Evolutionary conservation across 1,140 invertebrate genomes (phyloP).

Genomic region (Lasioglossum baleicum): DNA sequence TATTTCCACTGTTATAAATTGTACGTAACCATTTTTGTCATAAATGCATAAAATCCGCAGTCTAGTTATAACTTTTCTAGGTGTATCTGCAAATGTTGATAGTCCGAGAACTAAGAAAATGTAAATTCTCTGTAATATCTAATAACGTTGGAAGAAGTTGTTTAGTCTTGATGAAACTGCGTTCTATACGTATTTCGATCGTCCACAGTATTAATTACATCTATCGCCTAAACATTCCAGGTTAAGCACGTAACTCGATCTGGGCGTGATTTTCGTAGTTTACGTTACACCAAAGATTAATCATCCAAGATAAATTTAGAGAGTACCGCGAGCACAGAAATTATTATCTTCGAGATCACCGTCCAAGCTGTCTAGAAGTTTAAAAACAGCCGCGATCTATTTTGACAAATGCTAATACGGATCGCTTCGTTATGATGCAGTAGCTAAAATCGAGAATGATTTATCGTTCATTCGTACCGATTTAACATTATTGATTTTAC

Average conservation of each 20-base stretch:
- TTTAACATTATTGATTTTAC: not conserved
- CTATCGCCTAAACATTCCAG: not conserved
- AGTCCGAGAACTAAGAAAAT: too few relatives aligned
- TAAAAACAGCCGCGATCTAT: not conserved
- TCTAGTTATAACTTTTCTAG: too few relatives aligned
- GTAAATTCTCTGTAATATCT: not conserved
- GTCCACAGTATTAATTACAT: not conserved
- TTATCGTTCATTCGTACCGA: not conserved
- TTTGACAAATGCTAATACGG: not conserved
- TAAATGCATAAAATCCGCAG: too few relatives aligned
- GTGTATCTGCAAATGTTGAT: too few relatives aligned
- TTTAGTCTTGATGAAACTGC: not conserved
- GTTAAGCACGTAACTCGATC: not conserved
- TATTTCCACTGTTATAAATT: too few relatives aligned
- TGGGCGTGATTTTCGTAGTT: slow-evolving; percentile 2
- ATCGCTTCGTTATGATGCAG: not conserved
- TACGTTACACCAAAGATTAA: slow-evolving; percentile 13
- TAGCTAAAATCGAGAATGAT: not conserved
- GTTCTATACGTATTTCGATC: not conserved
- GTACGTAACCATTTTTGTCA: too few relatives aligned
- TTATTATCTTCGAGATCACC: slow-evolving; percentile 6
- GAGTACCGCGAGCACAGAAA: not conserved
- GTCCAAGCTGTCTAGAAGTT: not conserved
- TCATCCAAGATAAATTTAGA: slow-evolving; percentile 40
- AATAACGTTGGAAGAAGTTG: not conserved